A percentile compares a stretch with the other conserved stretches of the same genome.
Evolutionary conservation across 2,888 invertebrate genomes (phyloP).

Genomic region (Cylloceria caligata): DNA sequence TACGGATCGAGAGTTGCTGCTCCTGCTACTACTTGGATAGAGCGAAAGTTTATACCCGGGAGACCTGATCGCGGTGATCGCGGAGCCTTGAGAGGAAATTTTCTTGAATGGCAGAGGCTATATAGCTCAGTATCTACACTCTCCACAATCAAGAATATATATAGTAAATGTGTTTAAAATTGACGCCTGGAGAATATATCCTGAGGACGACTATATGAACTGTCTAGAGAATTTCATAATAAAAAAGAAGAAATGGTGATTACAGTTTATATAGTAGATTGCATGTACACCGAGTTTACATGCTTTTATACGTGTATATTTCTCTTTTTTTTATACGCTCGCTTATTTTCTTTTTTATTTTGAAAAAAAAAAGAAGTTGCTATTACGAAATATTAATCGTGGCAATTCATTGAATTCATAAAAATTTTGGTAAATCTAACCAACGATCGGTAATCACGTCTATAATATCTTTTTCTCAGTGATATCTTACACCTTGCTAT

Average conservation of each 20-base stretch:
- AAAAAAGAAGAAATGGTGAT: neutral
- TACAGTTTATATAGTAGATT: neutral
- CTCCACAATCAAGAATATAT: neutral
- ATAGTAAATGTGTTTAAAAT: neutral
- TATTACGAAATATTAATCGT: too few species aligned
- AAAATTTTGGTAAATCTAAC: too few species aligned
- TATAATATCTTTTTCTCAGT: too few species aligned
- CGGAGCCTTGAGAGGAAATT: constrained; percentile 51
- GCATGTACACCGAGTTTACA: neutral
- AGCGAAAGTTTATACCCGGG: constrained; percentile 61
- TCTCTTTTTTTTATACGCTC: neutral
- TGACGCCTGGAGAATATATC: constrained; percentile 12
- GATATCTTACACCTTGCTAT: neutral
- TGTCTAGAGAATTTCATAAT: neutral
- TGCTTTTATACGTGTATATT: neutral
- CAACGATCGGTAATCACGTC: too few species aligned
- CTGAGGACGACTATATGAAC: constrained; percentile 4
- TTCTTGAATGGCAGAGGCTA: constrained; percentile 52
- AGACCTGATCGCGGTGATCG: constrained; percentile 29
- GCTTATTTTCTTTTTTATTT: neutral
- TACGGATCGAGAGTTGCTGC: constrained; percentile 56
- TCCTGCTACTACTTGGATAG: constrained; percentile 18
- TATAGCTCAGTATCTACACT: constrained; percentile 1
- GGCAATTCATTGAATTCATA: too few species aligned
- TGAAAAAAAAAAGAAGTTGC: too few species aligned